Evolutionary conservation across 2,888 invertebrate genomes (phyloP).

Genomic region (Drosophila trichaetosa): DNA sequence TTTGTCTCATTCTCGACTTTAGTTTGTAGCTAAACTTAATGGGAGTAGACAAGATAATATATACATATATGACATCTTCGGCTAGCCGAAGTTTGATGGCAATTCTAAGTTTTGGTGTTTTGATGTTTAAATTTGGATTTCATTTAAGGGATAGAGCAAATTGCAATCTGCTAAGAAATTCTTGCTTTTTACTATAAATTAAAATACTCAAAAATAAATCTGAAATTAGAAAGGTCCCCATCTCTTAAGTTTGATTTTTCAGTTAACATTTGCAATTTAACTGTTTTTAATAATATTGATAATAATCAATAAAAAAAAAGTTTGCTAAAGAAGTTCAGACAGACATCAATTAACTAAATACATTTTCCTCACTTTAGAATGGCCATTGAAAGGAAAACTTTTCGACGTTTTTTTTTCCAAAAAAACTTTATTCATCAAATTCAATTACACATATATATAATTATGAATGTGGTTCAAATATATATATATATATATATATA

Average conservation of each 20-base stretch:
- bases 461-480: conserved; percentile 34
- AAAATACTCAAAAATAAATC: neutral
- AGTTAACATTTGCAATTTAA: neutral
- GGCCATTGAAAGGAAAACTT: conserved; percentile 4
- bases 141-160: neutral
- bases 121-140: neutral
- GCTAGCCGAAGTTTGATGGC: conserved; percentile 37
- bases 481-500: conserved; percentile 21
- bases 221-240: too few relatives aligned
- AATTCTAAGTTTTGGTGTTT: conserved; percentile 32
- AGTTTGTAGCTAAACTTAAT: conserved; percentile 17
- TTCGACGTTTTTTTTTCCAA: conserved; percentile 49
- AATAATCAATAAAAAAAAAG: neutral
- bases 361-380: conserved; percentile 12
- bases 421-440: conserved; percentile 64
- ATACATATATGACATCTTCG: conserved; percentile 16
- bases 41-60: conserved; percentile 11
- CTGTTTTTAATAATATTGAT: neutral
- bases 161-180: too few relatives aligned
- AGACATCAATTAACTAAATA: neutral
- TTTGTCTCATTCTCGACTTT: conserved; percentile 13
- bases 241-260: too few relatives aligned
- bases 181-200: too few relatives aligned
- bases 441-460: conserved; percentile 49
- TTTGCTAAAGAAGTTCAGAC: neutral